These are phyloP conservation scores for Fratercula arctica DNA, from an alignment of 2,797 vertebrate genomes.

Conservation along the genomic window DNA sequence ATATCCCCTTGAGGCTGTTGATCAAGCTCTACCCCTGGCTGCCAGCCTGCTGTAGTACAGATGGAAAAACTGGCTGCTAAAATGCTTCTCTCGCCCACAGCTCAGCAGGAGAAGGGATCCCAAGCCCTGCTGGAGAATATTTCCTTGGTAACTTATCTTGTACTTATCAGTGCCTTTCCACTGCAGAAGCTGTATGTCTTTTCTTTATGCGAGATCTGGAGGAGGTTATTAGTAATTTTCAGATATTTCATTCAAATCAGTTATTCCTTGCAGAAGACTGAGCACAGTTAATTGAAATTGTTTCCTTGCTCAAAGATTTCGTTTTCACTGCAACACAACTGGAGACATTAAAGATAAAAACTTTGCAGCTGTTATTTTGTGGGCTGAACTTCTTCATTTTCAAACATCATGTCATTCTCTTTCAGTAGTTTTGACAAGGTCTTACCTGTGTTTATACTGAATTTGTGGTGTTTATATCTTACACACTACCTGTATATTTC, in stretches of 20 bases:
- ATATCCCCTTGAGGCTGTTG: slow-evolving; percentile 53
- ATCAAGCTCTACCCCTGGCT: slow-evolving; percentile 68
- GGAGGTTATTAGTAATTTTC: slow-evolving; percentile 40
- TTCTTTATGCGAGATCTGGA: slow-evolving; percentile 8
- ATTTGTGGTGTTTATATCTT: not conserved
- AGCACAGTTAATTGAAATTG: slow-evolving; percentile 43
- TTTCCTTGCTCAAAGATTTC: slow-evolving; percentile 40
- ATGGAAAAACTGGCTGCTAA: slow-evolving; percentile 73
- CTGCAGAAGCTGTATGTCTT: not conserved
- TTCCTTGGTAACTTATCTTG: slow-evolving; percentile 62
- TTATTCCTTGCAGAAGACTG: slow-evolving; percentile 29
- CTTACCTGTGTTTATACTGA: not conserved
- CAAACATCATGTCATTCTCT: not conserved
- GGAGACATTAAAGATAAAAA: not conserved
- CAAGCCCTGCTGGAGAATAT: slow-evolving; percentile 36
- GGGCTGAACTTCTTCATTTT: not conserved
- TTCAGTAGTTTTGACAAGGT: not conserved
- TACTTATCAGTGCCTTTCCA: slow-evolving; percentile 28
- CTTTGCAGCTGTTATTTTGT: not conserved
- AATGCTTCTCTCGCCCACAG: slow-evolving; percentile 30
- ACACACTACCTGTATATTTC: not conserved
- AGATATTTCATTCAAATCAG: slow-evolving; percentile 27
- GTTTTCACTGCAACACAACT: not conserved
- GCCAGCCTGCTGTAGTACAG: slow-evolving; percentile 68
- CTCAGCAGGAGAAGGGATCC: slow-evolving; percentile 59